Evolutionary conservation across 2,888 invertebrate genomes (phyloP).

Genomic region (Actias luna): DNA sequence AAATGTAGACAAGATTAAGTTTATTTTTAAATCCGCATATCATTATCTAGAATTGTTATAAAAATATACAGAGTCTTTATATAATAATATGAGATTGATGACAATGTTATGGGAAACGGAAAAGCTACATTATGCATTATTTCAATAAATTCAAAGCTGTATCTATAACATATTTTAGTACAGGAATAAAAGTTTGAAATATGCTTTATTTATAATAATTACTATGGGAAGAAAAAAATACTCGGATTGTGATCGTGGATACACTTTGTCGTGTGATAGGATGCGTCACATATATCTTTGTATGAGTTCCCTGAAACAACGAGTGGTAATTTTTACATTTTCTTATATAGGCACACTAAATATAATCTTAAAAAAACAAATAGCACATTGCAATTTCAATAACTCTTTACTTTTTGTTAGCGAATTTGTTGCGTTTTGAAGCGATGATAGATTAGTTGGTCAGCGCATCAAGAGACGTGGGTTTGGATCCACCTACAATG

Average conservation of each 20-base stretch:
- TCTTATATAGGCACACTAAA: not conserved
- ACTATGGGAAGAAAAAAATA: conserved; percentile 72
- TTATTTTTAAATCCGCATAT: not conserved
- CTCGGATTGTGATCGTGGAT: conserved; percentile 74
- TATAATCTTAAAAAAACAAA: not conserved
- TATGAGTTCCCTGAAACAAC: conserved; percentile 66
- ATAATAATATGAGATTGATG: too few species aligned
- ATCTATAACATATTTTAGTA: not conserved
- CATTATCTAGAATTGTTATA: not conserved
- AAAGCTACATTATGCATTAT: not conserved
- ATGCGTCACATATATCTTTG: conserved; percentile 77
- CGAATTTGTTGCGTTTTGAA: too few species aligned
- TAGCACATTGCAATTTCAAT: not conserved
- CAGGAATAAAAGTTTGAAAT: not conserved
- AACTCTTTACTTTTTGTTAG: too few species aligned
- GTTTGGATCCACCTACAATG: too few species aligned
- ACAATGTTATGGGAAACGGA: too few species aligned
- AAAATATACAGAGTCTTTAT: not conserved
- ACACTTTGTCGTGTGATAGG: conserved; percentile 76
- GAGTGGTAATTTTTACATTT: conserved; percentile 14
- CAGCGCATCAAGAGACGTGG: too few species aligned
- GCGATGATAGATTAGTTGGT: too few species aligned
- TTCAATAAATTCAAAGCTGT: not conserved
- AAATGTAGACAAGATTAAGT: not conserved
- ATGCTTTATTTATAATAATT: conserved; percentile 21